These are phyloP conservation scores for Thera obeliscata DNA, from an alignment of 2,888 invertebrate species.

Conservation along the genomic window DNA sequence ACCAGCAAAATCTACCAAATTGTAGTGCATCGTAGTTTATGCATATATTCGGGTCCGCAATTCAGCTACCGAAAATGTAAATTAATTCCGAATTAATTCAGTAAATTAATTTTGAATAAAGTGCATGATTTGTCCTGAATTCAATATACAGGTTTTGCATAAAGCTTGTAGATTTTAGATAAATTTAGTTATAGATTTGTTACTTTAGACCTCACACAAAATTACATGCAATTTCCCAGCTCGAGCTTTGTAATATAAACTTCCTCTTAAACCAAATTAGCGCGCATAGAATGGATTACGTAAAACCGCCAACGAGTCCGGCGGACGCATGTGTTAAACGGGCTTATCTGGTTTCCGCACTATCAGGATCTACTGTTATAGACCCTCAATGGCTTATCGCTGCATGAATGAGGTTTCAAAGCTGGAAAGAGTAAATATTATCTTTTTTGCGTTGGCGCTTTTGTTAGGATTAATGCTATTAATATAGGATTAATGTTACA, in stretches of 20 bases:
- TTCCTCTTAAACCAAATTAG: constrained; percentile 28
- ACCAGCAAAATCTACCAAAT: constrained; percentile 15
- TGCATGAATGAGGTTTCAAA: constrained; percentile 21
- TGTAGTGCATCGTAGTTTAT: constrained; percentile 26
- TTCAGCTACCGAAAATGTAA: constrained; percentile 33
- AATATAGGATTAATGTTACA: too few species aligned
- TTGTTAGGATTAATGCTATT: background rate
- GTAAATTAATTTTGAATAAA: constrained; percentile 9
- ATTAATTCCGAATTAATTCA: constrained; percentile 19
- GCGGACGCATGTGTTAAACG: constrained; percentile 38
- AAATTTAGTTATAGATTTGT: too few species aligned
- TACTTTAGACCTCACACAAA: background rate
- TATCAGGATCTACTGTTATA: constrained; percentile 36
- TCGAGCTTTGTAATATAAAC: constrained; percentile 7
- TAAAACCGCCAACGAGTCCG: constrained; percentile 28
- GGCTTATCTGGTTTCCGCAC: constrained; percentile 51
- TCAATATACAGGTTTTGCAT: background rate
- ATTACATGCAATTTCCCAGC: constrained; percentile 3
- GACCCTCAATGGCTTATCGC: constrained; percentile 33
- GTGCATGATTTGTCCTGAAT: constrained; percentile 22
- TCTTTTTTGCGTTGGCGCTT: background rate
- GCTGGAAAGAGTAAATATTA: background rate
- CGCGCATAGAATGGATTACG: constrained; percentile 28
- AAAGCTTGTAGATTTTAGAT: too few species aligned
- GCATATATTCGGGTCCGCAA: constrained; percentile 30